phyloP scores from a whole-genome alignment of 2,888 invertebrate genomes.

The Urechis unicinctus region DNA sequence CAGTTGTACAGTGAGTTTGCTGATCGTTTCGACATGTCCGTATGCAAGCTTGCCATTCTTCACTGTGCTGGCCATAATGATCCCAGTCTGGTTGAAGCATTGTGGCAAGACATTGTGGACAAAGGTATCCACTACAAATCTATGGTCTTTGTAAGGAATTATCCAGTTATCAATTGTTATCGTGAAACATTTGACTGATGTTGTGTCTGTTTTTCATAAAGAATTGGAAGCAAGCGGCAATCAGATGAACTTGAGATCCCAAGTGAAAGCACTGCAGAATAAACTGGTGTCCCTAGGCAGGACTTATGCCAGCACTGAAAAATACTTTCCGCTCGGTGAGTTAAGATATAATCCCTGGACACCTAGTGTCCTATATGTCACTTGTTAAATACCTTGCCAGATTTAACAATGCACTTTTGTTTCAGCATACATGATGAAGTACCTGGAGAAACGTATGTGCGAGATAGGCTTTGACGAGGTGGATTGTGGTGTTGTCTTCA shows the following conservation, averaged over 20 bases:
- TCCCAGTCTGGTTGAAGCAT: constrained; percentile 75
- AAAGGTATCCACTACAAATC: too few relatives aligned
- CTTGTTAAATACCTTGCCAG: too few relatives aligned
- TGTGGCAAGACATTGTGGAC: constrained; percentile 78
- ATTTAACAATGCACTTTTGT: background rate
- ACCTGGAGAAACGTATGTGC: constrained; percentile 46
- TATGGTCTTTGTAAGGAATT: too few relatives aligned
- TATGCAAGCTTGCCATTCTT: constrained; percentile 89
- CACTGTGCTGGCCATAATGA: constrained; percentile 92
- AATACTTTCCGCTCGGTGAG: constrained; percentile 81
- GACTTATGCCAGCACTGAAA: constrained; percentile 72
- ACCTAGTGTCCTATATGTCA: constrained; percentile 8
- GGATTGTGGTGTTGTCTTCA: constrained; percentile 62
- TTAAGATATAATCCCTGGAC: too few relatives aligned
- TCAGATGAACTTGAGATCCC: background rate
- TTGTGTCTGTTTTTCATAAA: too few relatives aligned
- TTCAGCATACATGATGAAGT: constrained; percentile 49
- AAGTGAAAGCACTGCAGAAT: constrained; percentile 54
- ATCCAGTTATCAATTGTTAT: too few relatives aligned
- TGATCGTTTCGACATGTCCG: constrained; percentile 81
- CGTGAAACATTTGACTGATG: too few relatives aligned
- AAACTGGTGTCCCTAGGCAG: constrained; percentile 73
- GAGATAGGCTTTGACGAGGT: constrained; percentile 37
- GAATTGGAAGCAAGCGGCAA: too few relatives aligned
- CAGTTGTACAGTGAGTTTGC: constrained; percentile 87